These are phyloP conservation scores for Aleadryas rufinucha DNA, from an alignment of 2,113 vertebrate species.

Conservation along the genomic window DNA sequence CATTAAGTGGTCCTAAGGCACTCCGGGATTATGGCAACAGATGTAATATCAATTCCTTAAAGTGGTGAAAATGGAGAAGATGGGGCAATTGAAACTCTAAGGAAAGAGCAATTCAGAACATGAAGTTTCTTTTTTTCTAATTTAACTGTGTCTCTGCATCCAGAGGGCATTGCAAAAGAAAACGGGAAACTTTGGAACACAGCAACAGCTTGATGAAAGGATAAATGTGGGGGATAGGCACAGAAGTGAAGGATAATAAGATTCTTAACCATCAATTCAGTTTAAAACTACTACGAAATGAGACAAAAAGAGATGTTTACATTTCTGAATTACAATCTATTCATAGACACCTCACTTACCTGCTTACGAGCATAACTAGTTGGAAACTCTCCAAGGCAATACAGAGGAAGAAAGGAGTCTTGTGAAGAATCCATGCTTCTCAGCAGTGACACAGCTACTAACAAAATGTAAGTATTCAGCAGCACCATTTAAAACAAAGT, in stretches of 20 bases:
- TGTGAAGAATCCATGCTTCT: not conserved
- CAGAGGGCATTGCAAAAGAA: not conserved
- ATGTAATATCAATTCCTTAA: not conserved
- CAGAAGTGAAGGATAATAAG: not conserved
- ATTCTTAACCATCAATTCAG: not conserved
- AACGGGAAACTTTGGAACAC: not conserved
- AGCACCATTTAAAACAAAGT: not conserved
- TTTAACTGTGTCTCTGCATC: not conserved
- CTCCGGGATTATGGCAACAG: not conserved
- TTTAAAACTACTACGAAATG: not conserved
- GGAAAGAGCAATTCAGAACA: not conserved
- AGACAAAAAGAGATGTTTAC: not conserved
- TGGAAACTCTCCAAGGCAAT: conserved; percentile 24
- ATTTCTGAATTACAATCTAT: not conserved
- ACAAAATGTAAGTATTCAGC: not conserved
- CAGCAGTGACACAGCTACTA: not conserved
- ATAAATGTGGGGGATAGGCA: not conserved
- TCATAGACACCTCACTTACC: not conserved
- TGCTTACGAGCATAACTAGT: not conserved
- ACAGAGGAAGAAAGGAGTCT: not conserved
- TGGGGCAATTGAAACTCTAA: not conserved
- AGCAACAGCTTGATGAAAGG: not conserved
- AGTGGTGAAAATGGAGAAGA: not conserved
- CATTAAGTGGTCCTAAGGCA: conserved; percentile 3
- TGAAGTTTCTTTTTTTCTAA: not conserved